Evolutionary conservation across 1,140 invertebrate species (phyloP).

Genomic region (Cheumatopsyche charites): DNA sequence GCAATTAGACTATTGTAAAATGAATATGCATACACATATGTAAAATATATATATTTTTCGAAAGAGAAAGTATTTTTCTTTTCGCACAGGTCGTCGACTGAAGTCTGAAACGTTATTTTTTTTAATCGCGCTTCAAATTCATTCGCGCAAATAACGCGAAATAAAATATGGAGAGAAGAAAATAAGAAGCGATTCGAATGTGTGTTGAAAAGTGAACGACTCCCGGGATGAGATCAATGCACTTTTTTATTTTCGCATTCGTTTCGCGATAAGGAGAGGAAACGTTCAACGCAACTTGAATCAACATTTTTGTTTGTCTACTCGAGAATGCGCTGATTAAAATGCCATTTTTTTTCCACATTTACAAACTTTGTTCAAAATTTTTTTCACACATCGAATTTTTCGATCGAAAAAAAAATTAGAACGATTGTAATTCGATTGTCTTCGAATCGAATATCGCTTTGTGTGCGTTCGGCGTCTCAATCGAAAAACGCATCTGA

Average conservation of each 20-base stretch:
- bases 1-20: constrained; percentile 1
- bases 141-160: no score
- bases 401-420: no score
- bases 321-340: neutral
- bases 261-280: constrained; percentile 5
- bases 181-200: neutral
- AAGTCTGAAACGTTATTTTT: neutral
- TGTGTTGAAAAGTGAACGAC: constrained; percentile 16
- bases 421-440: no score
- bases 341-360: no score
- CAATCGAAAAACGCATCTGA: neutral
- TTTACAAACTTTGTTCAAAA: no score
- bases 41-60: neutral
- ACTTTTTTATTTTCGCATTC: constrained; percentile 24
- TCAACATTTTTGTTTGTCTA: constrained; percentile 24
- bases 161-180: no score
- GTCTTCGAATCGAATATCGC: constrained; percentile 13
- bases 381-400: no score
- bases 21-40: no score
- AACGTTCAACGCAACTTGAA: constrained; percentile 17
- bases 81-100: neutral
- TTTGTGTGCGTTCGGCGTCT: neutral
- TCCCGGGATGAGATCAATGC: neutral
- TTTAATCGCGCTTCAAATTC: neutral
- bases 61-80: constrained; percentile 20